Base-by-base conservation (phyloP, 1,140 invertebrate species). In the Stegodyphus mimosarum region DNA sequence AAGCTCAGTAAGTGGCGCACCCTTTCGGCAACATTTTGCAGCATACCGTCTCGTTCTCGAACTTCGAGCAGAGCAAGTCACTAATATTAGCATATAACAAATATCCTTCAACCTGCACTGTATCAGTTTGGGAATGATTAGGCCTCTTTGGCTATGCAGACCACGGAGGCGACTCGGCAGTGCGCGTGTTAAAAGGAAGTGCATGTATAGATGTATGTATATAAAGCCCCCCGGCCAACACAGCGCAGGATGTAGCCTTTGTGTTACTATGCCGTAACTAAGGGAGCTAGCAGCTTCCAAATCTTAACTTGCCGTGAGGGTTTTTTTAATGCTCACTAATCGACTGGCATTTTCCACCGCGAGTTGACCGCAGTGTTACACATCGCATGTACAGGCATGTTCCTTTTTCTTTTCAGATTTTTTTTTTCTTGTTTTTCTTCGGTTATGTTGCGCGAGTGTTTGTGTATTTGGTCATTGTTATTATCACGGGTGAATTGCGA, bases 171-270 rank as follows among this genome's bases (percentile, higher is more conserved):
- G 48, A 48, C 15, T 50, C n/a, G n/a, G 48, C 50, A 18, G 71
- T n/a, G 49, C 63, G 48, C 76, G 76, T 78, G 76, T 78, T 52
- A 76, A 78, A 17, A 78, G 76, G 76, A 78, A 78, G 76, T 78
- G 48, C 50, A 67, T 50, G 66, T 53, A 52, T 52, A 17, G 48
- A n/a, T 18, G 75, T 33, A 77, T 51, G 15, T 60, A 60, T 60
- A 60, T 60, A 60, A 60, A 60, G n/a, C 55, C 55, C 9, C 49
- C 55, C 6, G 55, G 55, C 74, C 17, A 49, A 9, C 60, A 63
- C 18, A 49, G 33, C 74, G 66, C 63, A 78, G 63, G 76, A 67
- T 78, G 66, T 78, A 69, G 66, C 11, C 50, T 53, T 53, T 78
- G 15, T 78, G 63, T 78, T 76, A 69, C 50, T 55, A 48, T 10